Base-by-base conservation (phyloP, 64 coral and sea anemone species). In the Exaiptasia diaphana region DNA sequence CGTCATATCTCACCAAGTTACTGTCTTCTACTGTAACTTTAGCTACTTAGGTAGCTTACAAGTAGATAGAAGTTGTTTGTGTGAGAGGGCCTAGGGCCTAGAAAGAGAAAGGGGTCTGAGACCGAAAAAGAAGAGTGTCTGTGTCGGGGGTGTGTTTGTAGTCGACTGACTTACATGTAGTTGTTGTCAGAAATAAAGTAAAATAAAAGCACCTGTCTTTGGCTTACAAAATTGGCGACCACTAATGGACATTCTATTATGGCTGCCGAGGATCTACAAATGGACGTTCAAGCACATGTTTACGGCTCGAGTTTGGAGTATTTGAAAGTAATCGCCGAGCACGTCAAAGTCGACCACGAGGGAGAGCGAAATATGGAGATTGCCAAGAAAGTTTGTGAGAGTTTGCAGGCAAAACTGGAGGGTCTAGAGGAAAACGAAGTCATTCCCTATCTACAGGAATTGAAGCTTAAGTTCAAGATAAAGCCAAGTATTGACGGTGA, bases 331-430 rank as follows among this genome's bases (percentile, higher is more conserved):
- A 50, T 75, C 5, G 54, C 69, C 10, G n/a, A 73, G 33, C 40
- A 74, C 52, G 73, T 85, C 40, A 75, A 85, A 3, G 34, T 75
- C 38, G 82, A 85, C 10, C 17, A 64, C 26, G 82, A 74, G 71
- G 68, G 54, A 8, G 21, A 75, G 68, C 2, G 31, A 17, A 86
- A 76, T 37, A 50, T 86, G 8, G 4, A 31, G 1, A 49, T 85
- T 41, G 68, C 70, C 34, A 59, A 45, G 12, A n/a, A 0, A n/a
- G 49, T 85, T 28, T 9, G 20, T 40, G 3, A 74, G 23, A 0
- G 37, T 50, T 27, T 85, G 1, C 50, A 85, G 31, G 52, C 41
- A 11, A 53, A 42, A 48, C 29, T 74, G 53, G 20, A n/a, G 20
- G 43, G 63, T 5, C 39, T 85, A 15, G 41, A 74, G 30, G 2